These are phyloP conservation scores for Sebastes vulpes DNA, from an alignment of 2,797 vertebrate genomes.

Conservation along the genomic window DNA sequence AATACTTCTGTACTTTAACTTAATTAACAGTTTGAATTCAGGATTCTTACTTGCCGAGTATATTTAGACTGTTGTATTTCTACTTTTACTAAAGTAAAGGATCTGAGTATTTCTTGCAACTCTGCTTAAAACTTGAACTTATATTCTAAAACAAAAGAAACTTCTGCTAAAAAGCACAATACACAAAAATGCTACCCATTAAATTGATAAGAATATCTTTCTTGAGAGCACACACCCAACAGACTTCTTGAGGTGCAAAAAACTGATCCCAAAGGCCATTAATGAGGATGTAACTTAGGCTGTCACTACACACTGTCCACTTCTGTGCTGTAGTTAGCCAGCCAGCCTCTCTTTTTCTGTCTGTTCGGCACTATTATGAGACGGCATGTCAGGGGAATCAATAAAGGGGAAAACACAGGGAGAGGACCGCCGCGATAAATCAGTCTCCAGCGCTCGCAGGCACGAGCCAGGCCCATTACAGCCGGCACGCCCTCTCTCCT, in stretches of 20 bases:
- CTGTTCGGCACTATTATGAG: slow-evolving; percentile 76
- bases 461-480: slow-evolving; percentile 65
- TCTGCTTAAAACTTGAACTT: neutral
- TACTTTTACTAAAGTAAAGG: too few relatives aligned
- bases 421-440: slow-evolving; percentile 74
- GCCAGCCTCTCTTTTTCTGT: slow-evolving; percentile 66
- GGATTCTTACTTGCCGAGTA: too few relatives aligned
- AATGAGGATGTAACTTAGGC: slow-evolving; percentile 55
- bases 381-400: slow-evolving; percentile 72
- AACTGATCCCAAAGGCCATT: slow-evolving; percentile 26
- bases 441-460: slow-evolving; percentile 60
- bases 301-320: slow-evolving; percentile 57
- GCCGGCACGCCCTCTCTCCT: slow-evolving; percentile 56
- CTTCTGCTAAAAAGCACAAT: neutral
- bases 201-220: neutral
- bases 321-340: slow-evolving; percentile 61
- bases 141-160: neutral
- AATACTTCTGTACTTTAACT: too few relatives aligned
- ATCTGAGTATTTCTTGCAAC: too few relatives aligned
- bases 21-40: too few relatives aligned
- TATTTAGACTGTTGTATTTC: too few relatives aligned
- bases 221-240: neutral
- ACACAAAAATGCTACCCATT: neutral
- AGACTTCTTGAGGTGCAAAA: slow-evolving; percentile 10
- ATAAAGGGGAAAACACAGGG: slow-evolving; percentile 77